Conservation (phyloP, 2,888 invertebrate genomes). For the Platycnemis pennipes region DNA sequence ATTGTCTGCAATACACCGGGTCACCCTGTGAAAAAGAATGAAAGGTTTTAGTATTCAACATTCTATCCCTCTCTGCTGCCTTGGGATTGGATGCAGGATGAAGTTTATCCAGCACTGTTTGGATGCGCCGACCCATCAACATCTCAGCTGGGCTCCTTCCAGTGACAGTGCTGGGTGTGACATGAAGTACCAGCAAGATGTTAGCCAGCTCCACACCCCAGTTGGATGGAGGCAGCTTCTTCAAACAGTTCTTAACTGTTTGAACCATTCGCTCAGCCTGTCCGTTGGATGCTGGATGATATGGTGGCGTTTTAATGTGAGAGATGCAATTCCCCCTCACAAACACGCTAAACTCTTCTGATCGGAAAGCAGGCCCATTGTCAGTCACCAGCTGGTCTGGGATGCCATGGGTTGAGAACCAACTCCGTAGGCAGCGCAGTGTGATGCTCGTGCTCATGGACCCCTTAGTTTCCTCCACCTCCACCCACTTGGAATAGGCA, state of each 20-base stretch:
- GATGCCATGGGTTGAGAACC: constrained; percentile 73
- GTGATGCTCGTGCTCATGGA: not conserved
- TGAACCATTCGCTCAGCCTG: no score
- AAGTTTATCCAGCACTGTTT: constrained; percentile 28
- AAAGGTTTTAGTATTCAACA: no score
- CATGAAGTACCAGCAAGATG: constrained; percentile 71
- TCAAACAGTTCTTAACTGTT: constrained; percentile 71
- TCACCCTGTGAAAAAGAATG: no score
- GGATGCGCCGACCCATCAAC: constrained; percentile 70
- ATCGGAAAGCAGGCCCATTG: constrained; percentile 71
- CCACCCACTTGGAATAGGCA: constrained; percentile 73
- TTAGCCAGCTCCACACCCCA: constrained; percentile 69
- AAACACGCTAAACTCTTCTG: not conserved
- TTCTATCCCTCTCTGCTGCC: no score
- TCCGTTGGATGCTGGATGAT: constrained; percentile 74
- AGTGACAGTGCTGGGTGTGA: constrained; percentile 71
- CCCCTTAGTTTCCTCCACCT: not conserved
- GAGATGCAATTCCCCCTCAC: not conserved
- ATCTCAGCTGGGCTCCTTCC: no score
- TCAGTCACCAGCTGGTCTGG: constrained; percentile 72
- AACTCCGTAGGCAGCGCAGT: not conserved
- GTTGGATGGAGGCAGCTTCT: constrained; percentile 71
- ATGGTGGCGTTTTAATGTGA: constrained; percentile 48
- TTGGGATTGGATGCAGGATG: not conserved
- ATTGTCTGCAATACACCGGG: no score